phyloP scores from a whole-genome alignment of 2,797 vertebrate species.

The Coracias cyanogaster region DNA sequence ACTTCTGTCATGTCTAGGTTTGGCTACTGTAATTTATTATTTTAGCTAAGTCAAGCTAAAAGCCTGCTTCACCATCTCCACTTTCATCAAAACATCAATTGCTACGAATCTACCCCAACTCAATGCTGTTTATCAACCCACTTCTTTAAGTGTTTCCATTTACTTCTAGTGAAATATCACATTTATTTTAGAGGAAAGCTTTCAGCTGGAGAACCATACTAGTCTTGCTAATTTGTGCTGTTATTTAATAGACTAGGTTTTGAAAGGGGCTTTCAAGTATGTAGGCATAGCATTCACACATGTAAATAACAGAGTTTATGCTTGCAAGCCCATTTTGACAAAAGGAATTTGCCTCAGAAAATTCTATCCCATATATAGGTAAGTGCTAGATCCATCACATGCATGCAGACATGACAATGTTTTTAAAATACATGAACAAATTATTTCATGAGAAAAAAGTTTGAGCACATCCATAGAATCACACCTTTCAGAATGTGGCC shows the following conservation, averaged over 20 bases:
- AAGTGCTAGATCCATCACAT: slow-evolving; percentile 48
- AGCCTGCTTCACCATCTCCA: slow-evolving; percentile 17
- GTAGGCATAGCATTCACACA: slow-evolving; percentile 8
- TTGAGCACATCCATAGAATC: background rate
- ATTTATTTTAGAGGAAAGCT: slow-evolving; percentile 51
- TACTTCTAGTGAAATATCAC: slow-evolving; percentile 39
- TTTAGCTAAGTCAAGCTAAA: slow-evolving; percentile 33
- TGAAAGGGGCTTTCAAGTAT: slow-evolving; percentile 27
- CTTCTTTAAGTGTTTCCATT: slow-evolving; percentile 28
- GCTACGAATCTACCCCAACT: slow-evolving; percentile 9
- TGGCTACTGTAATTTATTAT: slow-evolving; percentile 28
- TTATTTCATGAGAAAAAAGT: background rate
- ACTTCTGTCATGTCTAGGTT: slow-evolving; percentile 29
- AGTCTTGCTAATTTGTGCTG: background rate
- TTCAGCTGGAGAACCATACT: background rate
- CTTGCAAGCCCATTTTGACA: slow-evolving; percentile 49
- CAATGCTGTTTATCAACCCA: slow-evolving; percentile 23
- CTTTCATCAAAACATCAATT: slow-evolving; percentile 39
- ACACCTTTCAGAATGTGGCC: background rate
- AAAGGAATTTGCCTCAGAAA: slow-evolving; percentile 47
- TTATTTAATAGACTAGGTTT: slow-evolving; percentile 41
- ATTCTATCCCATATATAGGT: background rate
- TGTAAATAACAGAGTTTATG: slow-evolving; percentile 39
- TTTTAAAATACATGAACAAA: background rate
- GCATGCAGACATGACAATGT: background rate